These are phyloP conservation scores for Pocota personata DNA, from an alignment of 2,888 invertebrate genomes.

Conservation along the genomic window DNA sequence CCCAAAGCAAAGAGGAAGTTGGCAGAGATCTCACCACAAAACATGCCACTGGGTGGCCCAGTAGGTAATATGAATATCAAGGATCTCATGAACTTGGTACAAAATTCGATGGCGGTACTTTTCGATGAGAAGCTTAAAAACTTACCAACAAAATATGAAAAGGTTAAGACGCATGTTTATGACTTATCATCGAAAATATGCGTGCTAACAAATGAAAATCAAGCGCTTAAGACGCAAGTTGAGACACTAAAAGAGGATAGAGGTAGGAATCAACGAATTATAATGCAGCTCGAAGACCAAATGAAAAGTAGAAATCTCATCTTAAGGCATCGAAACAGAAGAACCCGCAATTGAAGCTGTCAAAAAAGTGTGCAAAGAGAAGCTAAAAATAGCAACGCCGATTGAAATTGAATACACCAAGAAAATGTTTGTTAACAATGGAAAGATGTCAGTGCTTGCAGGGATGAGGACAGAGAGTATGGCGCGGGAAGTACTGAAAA, in stretches of 20 bases:
- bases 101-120: slow-evolving; percentile 2
- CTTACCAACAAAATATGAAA: not conserved
- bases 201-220: not conserved
- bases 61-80: no score
- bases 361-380: not conserved
- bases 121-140: not conserved
- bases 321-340: not conserved
- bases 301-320: not conserved
- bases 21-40: no score
- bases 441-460: no score
- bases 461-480: no score
- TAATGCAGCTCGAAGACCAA: not conserved
- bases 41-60: no score
- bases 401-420: no score
- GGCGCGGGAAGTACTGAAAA: no score
- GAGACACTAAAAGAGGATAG: not conserved
- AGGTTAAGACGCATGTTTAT: not conserved
- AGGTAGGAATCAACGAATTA: not conserved
- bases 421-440: no score
- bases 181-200: not conserved
- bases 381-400: no score
- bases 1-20: no score
- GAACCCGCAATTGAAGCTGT: not conserved
- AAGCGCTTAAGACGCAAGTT: not conserved
- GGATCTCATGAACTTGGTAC: no score